A percentile compares a stretch with the other conserved stretches of the same genome.
phyloP scores from a whole-genome alignment of 2,797 vertebrate species.

The Gallirallus australis region DNA sequence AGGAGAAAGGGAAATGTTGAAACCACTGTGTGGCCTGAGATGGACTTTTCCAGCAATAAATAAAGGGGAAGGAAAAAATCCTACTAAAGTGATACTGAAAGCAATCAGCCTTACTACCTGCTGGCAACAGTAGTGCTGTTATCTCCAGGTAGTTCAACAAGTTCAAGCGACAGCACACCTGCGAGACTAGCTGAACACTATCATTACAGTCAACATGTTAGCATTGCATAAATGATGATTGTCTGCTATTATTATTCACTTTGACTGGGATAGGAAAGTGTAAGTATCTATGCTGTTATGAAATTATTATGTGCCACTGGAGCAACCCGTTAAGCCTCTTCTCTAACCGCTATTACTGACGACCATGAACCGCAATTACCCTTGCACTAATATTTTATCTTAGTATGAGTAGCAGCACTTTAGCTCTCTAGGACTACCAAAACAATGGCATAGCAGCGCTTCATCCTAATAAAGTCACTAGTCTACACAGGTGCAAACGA shows the following conservation, averaged over 20 bases:
- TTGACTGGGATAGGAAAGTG: background rate
- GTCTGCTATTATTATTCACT: background rate
- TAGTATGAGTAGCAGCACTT: background rate
- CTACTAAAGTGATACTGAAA: background rate
- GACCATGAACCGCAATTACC: background rate
- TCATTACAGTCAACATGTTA: background rate
- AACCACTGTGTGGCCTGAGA: accelerated
- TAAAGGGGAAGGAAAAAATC: background rate
- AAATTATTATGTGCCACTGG: background rate
- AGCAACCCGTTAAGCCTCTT: background rate
- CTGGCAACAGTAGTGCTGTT: background rate
- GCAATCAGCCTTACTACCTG: background rate
- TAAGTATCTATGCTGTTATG: background rate
- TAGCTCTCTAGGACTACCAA: background rate
- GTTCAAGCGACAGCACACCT: background rate
- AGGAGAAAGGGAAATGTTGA: background rate
- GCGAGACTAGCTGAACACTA: background rate
- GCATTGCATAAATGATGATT: background rate
- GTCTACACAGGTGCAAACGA: background rate
- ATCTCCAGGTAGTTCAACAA: background rate
- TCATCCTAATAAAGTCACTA: background rate
- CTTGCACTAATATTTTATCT: background rate
- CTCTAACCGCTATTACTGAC: background rate
- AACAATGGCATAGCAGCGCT: background rate
- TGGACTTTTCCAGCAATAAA: background rate